A percentile compares a stretch with the other conserved stretches of the same genome.
Evolutionary conservation across 37 sponge, comb jelly and placozoan species (phyloP).

Genomic region (Halichondria panicea): DNA sequence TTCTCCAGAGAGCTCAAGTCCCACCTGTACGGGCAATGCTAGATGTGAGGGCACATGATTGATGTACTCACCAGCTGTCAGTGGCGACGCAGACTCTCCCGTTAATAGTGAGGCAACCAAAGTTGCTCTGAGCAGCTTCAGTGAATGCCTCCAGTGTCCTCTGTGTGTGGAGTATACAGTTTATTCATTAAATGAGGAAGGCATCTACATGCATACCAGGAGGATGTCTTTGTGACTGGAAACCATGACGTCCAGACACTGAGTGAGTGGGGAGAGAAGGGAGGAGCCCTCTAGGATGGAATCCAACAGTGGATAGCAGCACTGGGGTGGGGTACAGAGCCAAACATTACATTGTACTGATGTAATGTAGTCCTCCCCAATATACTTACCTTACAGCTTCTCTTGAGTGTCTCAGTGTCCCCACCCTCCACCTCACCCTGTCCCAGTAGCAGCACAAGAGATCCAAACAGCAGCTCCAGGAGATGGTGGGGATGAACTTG

Average conservation of each 20-base stretch:
- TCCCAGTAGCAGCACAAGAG: conserved; percentile 65
- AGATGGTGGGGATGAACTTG: conserved; percentile 36
- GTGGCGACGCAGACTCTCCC: conserved; percentile 41
- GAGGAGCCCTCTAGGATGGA: conserved; percentile 25
- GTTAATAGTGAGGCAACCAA: conserved; percentile 58
- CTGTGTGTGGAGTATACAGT: conserved; percentile 14
- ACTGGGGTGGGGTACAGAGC: too few relatives aligned
- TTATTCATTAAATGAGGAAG: neutral
- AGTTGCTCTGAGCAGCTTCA: conserved; percentile 55
- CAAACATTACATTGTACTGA: too few relatives aligned
- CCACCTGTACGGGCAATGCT: too few relatives aligned
- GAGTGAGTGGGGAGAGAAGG: conserved; percentile 47
- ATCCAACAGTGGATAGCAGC: conserved; percentile 64
- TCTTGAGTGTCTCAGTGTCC: conserved; percentile 47
- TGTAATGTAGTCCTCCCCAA: too few relatives aligned
- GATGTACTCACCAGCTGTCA: conserved; percentile 60
- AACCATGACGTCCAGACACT: conserved; percentile 29
- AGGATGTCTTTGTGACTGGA: neutral
- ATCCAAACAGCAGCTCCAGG: conserved; percentile 51
- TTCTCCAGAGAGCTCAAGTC: conserved; percentile 45
- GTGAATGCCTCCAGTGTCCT: conserved; percentile 53
- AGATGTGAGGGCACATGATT: too few relatives aligned
- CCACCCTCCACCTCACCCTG: conserved; percentile 35
- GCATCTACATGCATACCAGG: neutral
- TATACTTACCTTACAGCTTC: conserved; percentile 33